Evolutionary conservation across 2,113 vertebrate genomes (phyloP).

Genomic region (Xenopus laevis): DNA sequence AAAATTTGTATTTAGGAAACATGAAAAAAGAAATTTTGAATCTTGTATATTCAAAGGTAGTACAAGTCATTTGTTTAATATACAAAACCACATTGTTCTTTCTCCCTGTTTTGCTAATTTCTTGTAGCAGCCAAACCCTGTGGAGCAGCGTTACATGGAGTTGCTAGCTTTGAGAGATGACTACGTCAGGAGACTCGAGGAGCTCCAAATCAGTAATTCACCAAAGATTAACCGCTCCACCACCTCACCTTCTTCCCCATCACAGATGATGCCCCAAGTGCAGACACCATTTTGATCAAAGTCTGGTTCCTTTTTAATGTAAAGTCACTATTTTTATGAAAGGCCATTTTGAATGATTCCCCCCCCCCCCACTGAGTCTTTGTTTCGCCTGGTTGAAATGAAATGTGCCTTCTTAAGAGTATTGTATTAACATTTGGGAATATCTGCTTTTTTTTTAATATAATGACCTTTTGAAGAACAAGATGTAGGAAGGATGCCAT

Average conservation of each 20-base stretch:
- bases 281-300: constrained; percentile 85
- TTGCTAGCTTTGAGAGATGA: constrained; percentile 85
- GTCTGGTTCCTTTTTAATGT: constrained; percentile 40
- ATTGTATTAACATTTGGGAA: neutral
- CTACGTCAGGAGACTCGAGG: constrained; percentile 90
- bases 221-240: constrained; percentile 76
- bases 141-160: constrained; percentile 95
- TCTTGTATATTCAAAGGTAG: no score
- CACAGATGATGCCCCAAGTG: constrained; percentile 81
- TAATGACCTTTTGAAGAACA: neutral
- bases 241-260: constrained; percentile 71
- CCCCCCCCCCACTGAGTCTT: constrained; percentile 12
- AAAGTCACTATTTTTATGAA: constrained; percentile 12
- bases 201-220: constrained; percentile 84
- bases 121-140: constrained; percentile 78
- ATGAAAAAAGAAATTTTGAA: no score
- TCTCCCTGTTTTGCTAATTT: no score
- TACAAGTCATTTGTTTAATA: no score
- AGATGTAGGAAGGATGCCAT: neutral
- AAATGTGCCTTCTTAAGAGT: constrained; percentile 38
- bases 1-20: no score
- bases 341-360: constrained; percentile 44
- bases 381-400: constrained; percentile 31
- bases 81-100: no score
- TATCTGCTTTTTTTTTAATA: neutral